Evolutionary conservation across 2,797 vertebrate species (phyloP), one percentile per base, ranked within the genome.

Genomic region (Squalus acanthias): DNA sequence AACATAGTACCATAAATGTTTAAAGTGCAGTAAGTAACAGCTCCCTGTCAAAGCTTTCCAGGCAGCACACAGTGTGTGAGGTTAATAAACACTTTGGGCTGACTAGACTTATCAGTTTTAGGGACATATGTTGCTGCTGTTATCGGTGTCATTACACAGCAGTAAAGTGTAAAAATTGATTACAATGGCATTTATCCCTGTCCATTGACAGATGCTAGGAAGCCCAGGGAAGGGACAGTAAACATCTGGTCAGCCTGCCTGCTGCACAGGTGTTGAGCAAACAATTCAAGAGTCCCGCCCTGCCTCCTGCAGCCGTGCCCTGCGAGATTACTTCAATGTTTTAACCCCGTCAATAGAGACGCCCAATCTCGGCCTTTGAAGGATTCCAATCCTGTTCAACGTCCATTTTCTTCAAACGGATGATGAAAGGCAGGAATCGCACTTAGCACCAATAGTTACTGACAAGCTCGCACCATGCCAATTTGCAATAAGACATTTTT

Each of bases 161-260:
- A 67, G 70, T 88, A 95, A 96, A 94, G 96, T 79, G 95, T 96
- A 96, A 96, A 96, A 60, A 74, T 63, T 94, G 96, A 96, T 96
- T 82, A 96, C 76, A 76, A 87, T 57, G 93, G 96, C 96, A 97
- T 96, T 96, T 96, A 96, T 76, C 95, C 96, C 85, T 12, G 0
- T 3, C 91, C 93, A 26, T 12, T 74, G 70, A 88, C 96, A 67
- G 88, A 85, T 96, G 95, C 96, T 74, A 22, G 96, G 96, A 97
- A 97, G 96, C 26, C 92, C 33, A 6, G 82, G 72, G 57, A 92
- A 70, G 0, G 0, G 57, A 63, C 57, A 24, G 89, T 26, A 79
- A 92, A 97, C 98, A 98, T 98, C 97, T 98, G 97, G 97, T 98
- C 97, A 96, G 70, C 95, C 96, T 96, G 92, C 96, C 97, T 96